Percentiles rank a stretch among this genome's conserved stretches.
Conservation (phyloP, 2,888 invertebrate genomes). For the Teinopalpus imperialis region DNA sequence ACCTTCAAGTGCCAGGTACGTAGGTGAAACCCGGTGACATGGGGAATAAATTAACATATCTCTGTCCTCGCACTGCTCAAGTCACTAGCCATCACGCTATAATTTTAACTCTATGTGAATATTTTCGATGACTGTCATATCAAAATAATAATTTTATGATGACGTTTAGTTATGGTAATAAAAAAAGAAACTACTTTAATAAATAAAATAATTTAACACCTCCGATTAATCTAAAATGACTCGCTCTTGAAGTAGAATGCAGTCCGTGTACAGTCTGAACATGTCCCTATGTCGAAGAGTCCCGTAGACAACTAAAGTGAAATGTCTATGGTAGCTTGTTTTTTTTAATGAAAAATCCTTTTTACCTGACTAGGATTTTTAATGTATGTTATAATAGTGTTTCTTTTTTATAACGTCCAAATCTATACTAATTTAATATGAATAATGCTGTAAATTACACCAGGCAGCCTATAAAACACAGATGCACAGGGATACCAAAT, state of each 20-base stretch:
- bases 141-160: slow-evolving; percentile 46
- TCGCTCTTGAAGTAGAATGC: slow-evolving; percentile 19
- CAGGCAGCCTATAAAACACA: no score
- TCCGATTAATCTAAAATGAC: slow-evolving; percentile 47
- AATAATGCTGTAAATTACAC: no score
- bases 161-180: slow-evolving; percentile 56
- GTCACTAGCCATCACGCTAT: slow-evolving; percentile 62
- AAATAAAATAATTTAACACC: slow-evolving; percentile 50
- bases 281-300: background rate
- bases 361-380: no score
- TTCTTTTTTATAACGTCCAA: no score
- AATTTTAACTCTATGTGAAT: slow-evolving; percentile 41
- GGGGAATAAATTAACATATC: slow-evolving; percentile 72
- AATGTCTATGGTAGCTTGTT: slow-evolving; percentile 28
- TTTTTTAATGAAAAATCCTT: no score
- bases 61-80: slow-evolving; percentile 64
- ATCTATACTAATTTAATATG: no score
- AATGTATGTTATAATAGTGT: no score
- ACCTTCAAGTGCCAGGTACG: slow-evolving; percentile 73
- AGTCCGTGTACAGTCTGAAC: background rate
- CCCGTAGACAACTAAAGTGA: slow-evolving; percentile 12
- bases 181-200: slow-evolving; percentile 36
- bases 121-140: slow-evolving; percentile 39
- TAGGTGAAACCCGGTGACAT: slow-evolving; percentile 75
- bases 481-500: no score